Evolutionary conservation across 2,113 vertebrate species (phyloP).

Genomic region (Sigmodon hispidus): DNA sequence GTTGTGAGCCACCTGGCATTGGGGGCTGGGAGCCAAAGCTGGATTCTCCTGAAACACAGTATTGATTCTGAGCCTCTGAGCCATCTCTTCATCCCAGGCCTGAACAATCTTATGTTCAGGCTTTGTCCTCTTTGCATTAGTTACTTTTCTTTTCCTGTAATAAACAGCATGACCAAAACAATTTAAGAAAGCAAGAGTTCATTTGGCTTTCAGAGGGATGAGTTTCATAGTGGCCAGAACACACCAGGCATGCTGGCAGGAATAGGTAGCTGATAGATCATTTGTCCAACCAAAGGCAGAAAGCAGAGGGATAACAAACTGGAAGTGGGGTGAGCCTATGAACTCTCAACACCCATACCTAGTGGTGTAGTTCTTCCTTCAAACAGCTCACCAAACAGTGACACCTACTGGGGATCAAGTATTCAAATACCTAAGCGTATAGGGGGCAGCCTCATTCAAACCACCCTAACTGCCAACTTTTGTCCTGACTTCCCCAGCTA

Average conservation of each 20-base stretch:
- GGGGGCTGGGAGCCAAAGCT: background rate
- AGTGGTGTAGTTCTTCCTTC: background rate
- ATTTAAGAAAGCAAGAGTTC: background rate
- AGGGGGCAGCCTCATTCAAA: background rate
- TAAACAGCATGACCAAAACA: background rate
- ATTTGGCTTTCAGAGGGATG: background rate
- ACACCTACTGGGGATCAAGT: background rate
- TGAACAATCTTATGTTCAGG: background rate
- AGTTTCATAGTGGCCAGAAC: background rate
- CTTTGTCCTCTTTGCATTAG: background rate
- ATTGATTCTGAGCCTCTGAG: background rate
- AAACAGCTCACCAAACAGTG: background rate
- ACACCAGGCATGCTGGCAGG: background rate
- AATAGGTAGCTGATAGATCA: background rate
- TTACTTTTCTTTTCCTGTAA: background rate
- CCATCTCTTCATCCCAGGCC: background rate
- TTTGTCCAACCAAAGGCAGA: background rate
- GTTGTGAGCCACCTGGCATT: background rate
- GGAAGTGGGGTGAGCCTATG: background rate
- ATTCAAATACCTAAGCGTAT: background rate
- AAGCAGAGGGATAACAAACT: background rate
- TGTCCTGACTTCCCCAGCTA: background rate
- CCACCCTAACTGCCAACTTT: background rate
- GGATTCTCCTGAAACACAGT: background rate
- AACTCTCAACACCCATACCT: background rate